Conservation (phyloP, 2,888 invertebrate species). For the Drosophila falleni region DNA sequence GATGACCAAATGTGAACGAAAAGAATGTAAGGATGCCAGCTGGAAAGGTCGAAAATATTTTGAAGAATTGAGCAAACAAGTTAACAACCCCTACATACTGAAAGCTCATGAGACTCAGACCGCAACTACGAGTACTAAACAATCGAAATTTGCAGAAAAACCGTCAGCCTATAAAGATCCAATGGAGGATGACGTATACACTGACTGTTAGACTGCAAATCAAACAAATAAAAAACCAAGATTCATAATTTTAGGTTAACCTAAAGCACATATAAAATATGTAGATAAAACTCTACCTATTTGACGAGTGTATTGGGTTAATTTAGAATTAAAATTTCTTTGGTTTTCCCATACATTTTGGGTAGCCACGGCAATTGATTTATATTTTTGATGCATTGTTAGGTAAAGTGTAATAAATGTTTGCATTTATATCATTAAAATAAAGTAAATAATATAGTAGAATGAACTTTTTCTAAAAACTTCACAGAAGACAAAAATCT, state of each 20-base stretch:
- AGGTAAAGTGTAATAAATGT: constrained; percentile 14
- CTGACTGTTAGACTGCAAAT: background rate
- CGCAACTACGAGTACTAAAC: background rate
- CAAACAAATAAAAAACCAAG: background rate
- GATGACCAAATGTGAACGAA: background rate
- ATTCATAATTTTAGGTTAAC: constrained; percentile 21
- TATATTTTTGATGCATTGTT: constrained; percentile 15
- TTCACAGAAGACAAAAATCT: too few relatives aligned
- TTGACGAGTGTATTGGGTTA: constrained; percentile 27
- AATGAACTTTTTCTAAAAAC: background rate
- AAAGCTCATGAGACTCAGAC: background rate
- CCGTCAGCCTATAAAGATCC: background rate
- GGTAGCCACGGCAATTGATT: background rate
- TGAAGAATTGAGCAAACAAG: background rate
- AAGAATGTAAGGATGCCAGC: background rate
- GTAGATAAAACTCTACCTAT: background rate
- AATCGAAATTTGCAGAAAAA: too few relatives aligned
- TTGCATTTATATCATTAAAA: constrained; percentile 4
- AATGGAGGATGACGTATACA: background rate
- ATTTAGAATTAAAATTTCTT: constrained; percentile 18
- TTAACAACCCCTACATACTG: background rate
- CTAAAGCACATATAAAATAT: constrained; percentile 20
- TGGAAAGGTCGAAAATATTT: background rate
- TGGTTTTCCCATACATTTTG: background rate
- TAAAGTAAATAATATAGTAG: constrained; percentile 1